Base-by-base conservation (phyloP, 1,140 invertebrate species). In the Penaeus japonicus region DNA sequence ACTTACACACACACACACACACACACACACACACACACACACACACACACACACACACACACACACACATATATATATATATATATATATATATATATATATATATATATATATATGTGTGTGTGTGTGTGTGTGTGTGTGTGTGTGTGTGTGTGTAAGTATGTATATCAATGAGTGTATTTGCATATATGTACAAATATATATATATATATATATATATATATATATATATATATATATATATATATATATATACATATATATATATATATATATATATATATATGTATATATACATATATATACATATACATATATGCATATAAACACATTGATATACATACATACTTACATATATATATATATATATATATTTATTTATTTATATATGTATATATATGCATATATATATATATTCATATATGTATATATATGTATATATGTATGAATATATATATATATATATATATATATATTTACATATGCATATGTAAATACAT, bases 391-490 rank as follows among this genome's bases (percentile, higher is more conserved):
- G 32, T 20, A 77, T 22, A 85, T 15, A 47, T 12, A 18, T 2
- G 4, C 1, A 85, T 2, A 77, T 12, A 27, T 3, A 75, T 17
- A 75, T 20, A 32, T 10, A 70, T 4, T 77, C 73, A 85, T 24
- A 80, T 27, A 73, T 4, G 39, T 17, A 53, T 10, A 85, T 12
- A 85, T 4, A 85, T 7, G 77, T 10, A 85, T 17, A 85, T 10
- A 85, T 24, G 55, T 17, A 75, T 24, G 77, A n/a, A 85, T 24
- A 85, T 24, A 85, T 24, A 78, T 18, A 75, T 18, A 85, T n/a
- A 70, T 24, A 85, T 24, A 85, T n/a, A 70, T 24, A 85, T 18
- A 75, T n/a, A 77, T 24, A 75, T 24, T 77, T 2, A 85, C 55
- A 85, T 27, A 85, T 22, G 35, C 24, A 55, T n/a, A 70, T n/a